Percentiles rank a stretch among this genome's conserved stretches.
Conservation (phyloP, 2,888 invertebrate species). For the Euproctis similis region DNA sequence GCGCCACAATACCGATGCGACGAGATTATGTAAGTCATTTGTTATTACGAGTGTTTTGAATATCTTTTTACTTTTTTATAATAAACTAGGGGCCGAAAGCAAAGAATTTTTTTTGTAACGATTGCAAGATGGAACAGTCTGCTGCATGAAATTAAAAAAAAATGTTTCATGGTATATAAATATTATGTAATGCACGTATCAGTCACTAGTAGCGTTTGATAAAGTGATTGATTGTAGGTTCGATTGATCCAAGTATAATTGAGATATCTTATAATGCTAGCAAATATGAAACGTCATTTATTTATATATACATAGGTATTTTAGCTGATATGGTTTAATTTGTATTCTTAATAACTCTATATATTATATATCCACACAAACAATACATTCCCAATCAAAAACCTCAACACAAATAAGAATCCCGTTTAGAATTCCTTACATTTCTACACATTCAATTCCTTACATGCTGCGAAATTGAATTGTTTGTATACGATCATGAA, state of each 20-base stretch:
- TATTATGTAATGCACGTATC: constrained; percentile 54
- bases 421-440: constrained; percentile 11
- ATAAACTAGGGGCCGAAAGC: constrained; percentile 45
- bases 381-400: constrained; percentile 14
- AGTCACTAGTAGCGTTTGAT: constrained; percentile 48
- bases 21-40: constrained; percentile 72
- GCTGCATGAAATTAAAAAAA: constrained; percentile 67
- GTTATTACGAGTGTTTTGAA: constrained; percentile 54
- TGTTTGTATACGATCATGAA: constrained; percentile 36
- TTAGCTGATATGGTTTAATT: constrained; percentile 13
- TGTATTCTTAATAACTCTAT: constrained; percentile 10
- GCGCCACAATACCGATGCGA: constrained; percentile 62
- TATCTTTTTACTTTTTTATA: constrained; percentile 40
- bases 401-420: constrained; percentile 9
- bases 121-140: constrained; percentile 51
- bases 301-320: constrained; percentile 10
- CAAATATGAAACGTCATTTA: constrained; percentile 7
- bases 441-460: constrained; percentile 13
- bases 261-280: constrained; percentile 11
- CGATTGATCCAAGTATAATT: constrained; percentile 7
- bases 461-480: constrained; percentile 52
- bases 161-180: constrained; percentile 38
- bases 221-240: constrained; percentile 19
- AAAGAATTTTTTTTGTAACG: constrained; percentile 40
- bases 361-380: constrained; percentile 11